Base-by-base conservation (phyloP, 2,113 vertebrate genomes). In the Lagopus muta region DNA sequence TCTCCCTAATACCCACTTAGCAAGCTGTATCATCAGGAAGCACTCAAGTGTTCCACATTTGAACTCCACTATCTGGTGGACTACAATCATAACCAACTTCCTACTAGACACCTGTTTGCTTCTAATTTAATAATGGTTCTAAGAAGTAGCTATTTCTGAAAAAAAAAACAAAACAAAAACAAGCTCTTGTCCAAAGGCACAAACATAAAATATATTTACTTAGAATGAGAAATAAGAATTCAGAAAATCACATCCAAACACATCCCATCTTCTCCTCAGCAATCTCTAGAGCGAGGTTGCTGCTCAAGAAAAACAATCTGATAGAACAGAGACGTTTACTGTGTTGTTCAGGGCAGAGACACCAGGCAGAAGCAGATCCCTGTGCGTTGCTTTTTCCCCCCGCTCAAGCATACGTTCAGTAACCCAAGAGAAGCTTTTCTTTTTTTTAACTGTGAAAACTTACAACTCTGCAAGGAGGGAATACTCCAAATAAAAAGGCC, bases 401-500 rank as follows among this genome's bases (percentile, higher is more conserved):
- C 10, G 9, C 21, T 57, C 20, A 64, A 86, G 60, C 27, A 28
- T 24, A 80, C 83, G 10, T 22, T 48, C 32, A 74, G 22, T 38
- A 34, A 85, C 36, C 10, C 30, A 82, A 60, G 52, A 79, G 50
- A 52, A 50, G 48, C 22, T 50, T 22, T 48, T 24, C 27, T 27
- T 20, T 47, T 47, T 47, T 54, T 54, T 16, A 6, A 8, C 5
- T 34, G 27, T 64, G 2, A 70, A 82, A 96, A 97, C 99, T 89
- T 97, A 99, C 99, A 99, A 99, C 96, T 99, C 99, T 50, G 99
- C 99, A 61, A 99, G 98, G 47, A 99, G 98, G 3, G 99, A 99
- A 96, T 99, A 99, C 88, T 99, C 99, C 97, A 99, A 94, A 97
- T 99, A 99, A 97, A 99, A 99, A 55, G 99, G 99, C 24, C 99